Percentiles rank a stretch among this genome's conserved stretches.
These are phyloP conservation scores for Zapus hudsonius DNA, from an alignment of 2,113 vertebrate species.

Conservation along the genomic window DNA sequence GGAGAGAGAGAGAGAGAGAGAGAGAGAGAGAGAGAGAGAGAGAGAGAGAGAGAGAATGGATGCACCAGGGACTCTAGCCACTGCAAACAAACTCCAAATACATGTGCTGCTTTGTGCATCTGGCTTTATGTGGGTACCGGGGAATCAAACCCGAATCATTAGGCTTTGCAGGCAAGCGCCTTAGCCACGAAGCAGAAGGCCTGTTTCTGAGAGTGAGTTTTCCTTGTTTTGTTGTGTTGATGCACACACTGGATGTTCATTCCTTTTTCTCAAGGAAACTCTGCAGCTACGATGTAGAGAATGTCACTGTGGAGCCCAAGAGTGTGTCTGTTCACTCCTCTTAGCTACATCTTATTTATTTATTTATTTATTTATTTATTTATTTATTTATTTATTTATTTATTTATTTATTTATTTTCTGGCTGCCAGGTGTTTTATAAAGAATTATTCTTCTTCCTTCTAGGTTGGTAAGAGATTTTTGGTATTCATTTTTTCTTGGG, in stretches of 20 bases:
- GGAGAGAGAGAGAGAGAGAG: too few relatives aligned
- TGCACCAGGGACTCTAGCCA: too few relatives aligned
- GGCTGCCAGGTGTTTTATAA: not conserved
- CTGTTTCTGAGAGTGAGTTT: not conserved
- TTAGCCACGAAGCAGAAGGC: too few relatives aligned
- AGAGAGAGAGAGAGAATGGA: too few relatives aligned
- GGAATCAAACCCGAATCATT: too few relatives aligned
- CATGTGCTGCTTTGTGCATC: too few relatives aligned
- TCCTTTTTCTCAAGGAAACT: not conserved
- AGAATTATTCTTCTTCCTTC: not conserved
- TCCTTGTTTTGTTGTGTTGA: not conserved
- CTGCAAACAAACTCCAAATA: too few relatives aligned
- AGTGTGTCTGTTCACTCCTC: not conserved
- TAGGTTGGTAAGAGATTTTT: not conserved
- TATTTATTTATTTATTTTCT: not conserved
- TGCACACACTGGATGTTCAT: not conserved
- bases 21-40: too few relatives aligned
- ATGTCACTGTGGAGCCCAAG: not conserved
- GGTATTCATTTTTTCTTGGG: not conserved
- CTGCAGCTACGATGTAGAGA: not conserved
- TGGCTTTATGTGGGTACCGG: too few relatives aligned
- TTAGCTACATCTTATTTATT: not conserved
- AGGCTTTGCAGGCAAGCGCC: too few relatives aligned
- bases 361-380: too few relatives aligned
- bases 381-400: too few relatives aligned